Conservation (phyloP, 1,140 invertebrate genomes). For the Ceratosolen solmsi region DNA sequence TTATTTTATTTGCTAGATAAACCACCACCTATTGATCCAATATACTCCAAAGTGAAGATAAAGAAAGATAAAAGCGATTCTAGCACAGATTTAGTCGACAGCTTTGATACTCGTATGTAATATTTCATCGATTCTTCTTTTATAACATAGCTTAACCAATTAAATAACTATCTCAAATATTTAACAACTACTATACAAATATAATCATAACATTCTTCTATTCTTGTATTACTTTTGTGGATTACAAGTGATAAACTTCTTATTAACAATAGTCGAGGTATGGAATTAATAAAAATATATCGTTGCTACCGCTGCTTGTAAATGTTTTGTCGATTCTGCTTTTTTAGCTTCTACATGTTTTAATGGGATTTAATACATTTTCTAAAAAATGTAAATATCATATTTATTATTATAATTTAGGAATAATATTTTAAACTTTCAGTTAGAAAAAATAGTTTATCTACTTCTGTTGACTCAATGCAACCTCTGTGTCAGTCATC, state of each 20-base stretch:
- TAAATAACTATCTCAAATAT: slow-evolving; percentile 20
- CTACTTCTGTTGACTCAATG: slow-evolving; percentile 60
- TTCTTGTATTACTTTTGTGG: slow-evolving; percentile 45
- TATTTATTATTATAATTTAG: neutral
- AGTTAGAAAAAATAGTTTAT: slow-evolving; percentile 63
- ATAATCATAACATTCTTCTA: slow-evolving; percentile 31
- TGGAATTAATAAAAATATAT: slow-evolving; percentile 38
- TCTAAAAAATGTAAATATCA: neutral
- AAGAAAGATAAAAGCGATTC: slow-evolving; percentile 57
- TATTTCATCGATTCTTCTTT: slow-evolving; percentile 40
- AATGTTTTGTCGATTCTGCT: slow-evolving; percentile 29
- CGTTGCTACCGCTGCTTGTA: slow-evolving; percentile 26
- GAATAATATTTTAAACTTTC: slow-evolving; percentile 42
- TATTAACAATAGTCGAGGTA: slow-evolving; percentile 41
- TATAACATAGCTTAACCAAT: slow-evolving; percentile 24
- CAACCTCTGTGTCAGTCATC: slow-evolving; percentile 60
- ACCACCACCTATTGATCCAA: slow-evolving; percentile 64
- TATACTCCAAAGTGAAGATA: slow-evolving; percentile 56
- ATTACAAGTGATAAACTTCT: slow-evolving; percentile 39
- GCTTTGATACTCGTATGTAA: slow-evolving; percentile 65
- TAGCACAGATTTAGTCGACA: slow-evolving; percentile 61
- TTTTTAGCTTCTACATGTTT: slow-evolving; percentile 12
- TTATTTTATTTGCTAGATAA: slow-evolving; percentile 59
- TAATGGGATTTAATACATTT: slow-evolving; percentile 7
- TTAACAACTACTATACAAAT: slow-evolving; percentile 26